Percentiles rank a stretch among this genome's conserved stretches.
phyloP scores from a whole-genome alignment of 2,888 invertebrate species.

The Crossocerus cetratus region DNA sequence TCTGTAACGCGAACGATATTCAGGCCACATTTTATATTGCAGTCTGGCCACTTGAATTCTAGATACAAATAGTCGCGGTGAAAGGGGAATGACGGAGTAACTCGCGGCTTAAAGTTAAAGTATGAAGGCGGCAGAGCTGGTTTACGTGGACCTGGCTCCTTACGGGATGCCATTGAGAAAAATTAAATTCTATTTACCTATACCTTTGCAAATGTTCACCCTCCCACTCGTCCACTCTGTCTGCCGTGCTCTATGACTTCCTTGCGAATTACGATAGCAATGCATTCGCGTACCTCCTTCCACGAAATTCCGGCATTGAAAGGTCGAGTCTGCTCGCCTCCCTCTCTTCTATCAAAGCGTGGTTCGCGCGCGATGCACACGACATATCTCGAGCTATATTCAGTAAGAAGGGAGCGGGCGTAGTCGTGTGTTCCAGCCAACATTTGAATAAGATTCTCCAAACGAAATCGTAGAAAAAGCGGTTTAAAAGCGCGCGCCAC shows the following conservation, averaged over 20 bases:
- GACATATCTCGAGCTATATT: background rate
- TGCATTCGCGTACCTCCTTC: background rate
- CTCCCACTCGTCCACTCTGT: background rate
- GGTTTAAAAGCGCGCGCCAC: too few relatives aligned
- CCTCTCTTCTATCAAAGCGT: background rate
- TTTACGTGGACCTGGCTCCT: background rate
- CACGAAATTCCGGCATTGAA: background rate
- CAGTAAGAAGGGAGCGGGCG: background rate
- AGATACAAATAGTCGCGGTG: background rate
- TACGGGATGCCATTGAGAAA: background rate
- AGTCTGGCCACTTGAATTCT: too few relatives aligned
- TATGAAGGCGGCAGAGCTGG: background rate
- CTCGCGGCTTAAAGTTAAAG: too few relatives aligned
- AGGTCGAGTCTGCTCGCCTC: background rate
- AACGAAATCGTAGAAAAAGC: too few relatives aligned
- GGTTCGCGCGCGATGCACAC: background rate
- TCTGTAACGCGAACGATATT: too few relatives aligned
- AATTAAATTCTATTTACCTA: background rate
- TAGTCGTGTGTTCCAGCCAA: background rate
- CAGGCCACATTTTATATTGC: too few relatives aligned
- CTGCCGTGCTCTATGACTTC: background rate
- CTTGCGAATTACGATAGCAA: background rate
- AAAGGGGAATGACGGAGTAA: conserved; percentile 32
- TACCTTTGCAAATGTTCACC: background rate
- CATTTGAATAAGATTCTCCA: background rate